Evolutionary conservation across 2,113 vertebrate genomes (phyloP).

Genomic region (Leucopternis melanops): DNA sequence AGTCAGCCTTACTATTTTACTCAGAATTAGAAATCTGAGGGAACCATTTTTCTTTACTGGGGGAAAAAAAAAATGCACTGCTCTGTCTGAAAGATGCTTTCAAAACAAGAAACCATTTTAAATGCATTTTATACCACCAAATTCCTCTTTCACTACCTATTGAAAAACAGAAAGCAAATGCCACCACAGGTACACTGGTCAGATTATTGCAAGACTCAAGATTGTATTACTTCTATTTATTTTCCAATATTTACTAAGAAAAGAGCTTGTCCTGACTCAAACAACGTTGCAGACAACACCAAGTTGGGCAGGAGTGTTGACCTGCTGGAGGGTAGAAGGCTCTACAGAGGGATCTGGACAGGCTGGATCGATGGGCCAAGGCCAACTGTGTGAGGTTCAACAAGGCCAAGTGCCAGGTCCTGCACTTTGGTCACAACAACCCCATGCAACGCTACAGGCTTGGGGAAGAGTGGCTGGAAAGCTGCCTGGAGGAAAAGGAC

Average conservation of each 20-base stretch:
- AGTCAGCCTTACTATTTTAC: not conserved
- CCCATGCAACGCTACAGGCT: not conserved
- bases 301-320: not conserved
- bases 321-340: not conserved
- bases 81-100: not conserved
- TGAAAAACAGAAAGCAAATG: not conserved
- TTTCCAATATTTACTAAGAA: not conserved
- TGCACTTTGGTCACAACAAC: not conserved
- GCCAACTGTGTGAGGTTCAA: not conserved
- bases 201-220: not conserved
- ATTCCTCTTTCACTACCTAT: not conserved
- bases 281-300: not conserved
- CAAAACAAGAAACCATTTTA: not conserved
- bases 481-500: not conserved
- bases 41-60: not conserved
- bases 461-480: not conserved
- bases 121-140: not conserved
- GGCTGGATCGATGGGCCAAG: not conserved
- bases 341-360: not conserved
- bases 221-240: not conserved
- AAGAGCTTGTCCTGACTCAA: not conserved
- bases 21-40: not conserved
- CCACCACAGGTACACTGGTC: not conserved
- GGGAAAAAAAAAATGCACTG: not conserved
- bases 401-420: too few species aligned